Evolutionary conservation across 2,797 vertebrate genomes (phyloP).

Genomic region (Argyrosomus regius): DNA sequence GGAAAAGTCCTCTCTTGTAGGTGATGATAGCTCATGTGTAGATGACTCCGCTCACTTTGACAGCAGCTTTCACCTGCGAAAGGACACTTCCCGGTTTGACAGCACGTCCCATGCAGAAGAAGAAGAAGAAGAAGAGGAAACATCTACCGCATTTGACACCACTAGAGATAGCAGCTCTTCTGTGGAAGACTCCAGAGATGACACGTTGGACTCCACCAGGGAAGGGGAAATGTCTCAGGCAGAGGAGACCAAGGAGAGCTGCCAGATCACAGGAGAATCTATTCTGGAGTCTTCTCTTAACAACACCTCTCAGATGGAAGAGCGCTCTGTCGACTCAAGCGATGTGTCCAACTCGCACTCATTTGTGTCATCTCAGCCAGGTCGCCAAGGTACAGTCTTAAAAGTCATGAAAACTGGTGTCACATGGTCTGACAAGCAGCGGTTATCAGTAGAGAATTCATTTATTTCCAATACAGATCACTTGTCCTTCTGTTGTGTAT

Average conservation of each 20-base stretch:
- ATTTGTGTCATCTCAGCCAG: conserved; percentile 52
- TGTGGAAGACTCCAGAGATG: conserved; percentile 65
- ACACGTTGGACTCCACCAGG: conserved; percentile 64
- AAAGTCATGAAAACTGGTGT: neutral
- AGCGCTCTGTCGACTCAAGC: conserved; percentile 60
- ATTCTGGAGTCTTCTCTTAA: conserved; percentile 71
- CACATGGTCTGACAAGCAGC: neutral
- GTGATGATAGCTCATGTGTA: conserved; percentile 42
- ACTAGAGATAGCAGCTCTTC: conserved; percentile 63
- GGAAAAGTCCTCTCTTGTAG: conserved; percentile 60
- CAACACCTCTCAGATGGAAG: conserved; percentile 68
- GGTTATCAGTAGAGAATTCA: neutral
- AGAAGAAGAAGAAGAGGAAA: conserved; percentile 64
- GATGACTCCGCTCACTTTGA: conserved; percentile 65
- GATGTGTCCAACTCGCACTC: conserved; percentile 52
- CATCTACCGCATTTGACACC: conserved; percentile 57
- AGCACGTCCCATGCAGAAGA: conserved; percentile 60
- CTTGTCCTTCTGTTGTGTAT: neutral
- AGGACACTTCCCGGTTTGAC: conserved; percentile 62
- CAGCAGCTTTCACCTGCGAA: conserved; percentile 45
- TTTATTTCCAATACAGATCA: neutral
- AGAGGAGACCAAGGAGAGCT: conserved; percentile 67
- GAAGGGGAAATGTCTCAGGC: conserved; percentile 60
- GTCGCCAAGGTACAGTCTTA: conserved; percentile 71
- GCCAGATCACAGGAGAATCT: conserved; percentile 64